Evolutionary conservation across 1,140 invertebrate genomes (phyloP), one percentile per base, ranked within the genome.

Genomic region (Hyphantria cunea): DNA sequence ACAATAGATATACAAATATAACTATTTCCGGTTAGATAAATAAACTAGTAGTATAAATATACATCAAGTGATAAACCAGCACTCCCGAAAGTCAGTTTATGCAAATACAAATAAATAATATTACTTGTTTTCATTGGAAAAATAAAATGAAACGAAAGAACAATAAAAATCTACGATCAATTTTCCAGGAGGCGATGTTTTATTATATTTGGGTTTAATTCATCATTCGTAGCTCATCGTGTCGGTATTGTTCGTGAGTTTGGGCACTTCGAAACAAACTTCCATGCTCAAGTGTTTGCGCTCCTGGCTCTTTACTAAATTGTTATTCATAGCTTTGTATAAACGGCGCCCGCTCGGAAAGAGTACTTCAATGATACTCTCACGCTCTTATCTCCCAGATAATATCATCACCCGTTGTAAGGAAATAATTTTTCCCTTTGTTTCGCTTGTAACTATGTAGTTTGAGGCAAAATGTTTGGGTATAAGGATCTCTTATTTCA

Each of bases 281-380:
- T 89, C 76, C 64, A 72, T 72, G 71, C 78, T 82, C 80, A 82
- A 89, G 80, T 86, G 82, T 87, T 87, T 89, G 82, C 70, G 77
- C 78, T 83, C 64, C 69, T 74, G 76, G 79, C 84, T 87, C 84
- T 82, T 84, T 78, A 73, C 74, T 82, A 85, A 84, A 89, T 89
- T 86, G 84, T 87, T 89, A 86, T 89, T 89, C 84, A 89, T 87
- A 84, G 83, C 84, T 85, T 80, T 80, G 77, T 84, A 85, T 82
- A 85, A 86, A 86, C 81, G 81, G 64, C 70, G 68, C 69, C 64
- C 68, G 59, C 66, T 74, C 74, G 52, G 71, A 84, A 88, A 85
- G 84, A 86, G 81, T 86, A 78, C 79, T 85, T 77, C 78, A 79
- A 70, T 78, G 72, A 81, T 79, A 82, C 74, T 78, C 75, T 82